A percentile compares a stretch with the other conserved stretches of the same genome.
These are phyloP conservation scores for Brachypterus glaber DNA, from an alignment of 2,888 invertebrate genomes.

Conservation along the genomic window DNA sequence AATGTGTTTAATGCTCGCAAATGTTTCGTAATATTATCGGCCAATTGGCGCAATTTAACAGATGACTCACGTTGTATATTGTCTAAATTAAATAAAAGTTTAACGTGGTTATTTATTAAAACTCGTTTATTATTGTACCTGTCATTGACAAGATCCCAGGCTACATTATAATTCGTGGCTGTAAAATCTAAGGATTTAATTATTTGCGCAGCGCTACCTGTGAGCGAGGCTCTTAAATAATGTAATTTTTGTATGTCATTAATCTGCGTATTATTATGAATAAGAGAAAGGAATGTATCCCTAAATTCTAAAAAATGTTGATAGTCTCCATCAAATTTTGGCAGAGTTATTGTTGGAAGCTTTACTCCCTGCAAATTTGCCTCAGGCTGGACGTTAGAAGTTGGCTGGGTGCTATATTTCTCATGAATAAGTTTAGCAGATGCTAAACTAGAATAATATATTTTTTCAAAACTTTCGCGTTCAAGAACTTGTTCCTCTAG, in stretches of 20 bases:
- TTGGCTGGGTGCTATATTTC: too few species aligned
- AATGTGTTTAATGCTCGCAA: conserved; percentile 10
- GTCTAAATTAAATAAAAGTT: conserved; percentile 13
- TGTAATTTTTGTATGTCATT: conserved; percentile 15
- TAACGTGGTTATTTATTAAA: conserved; percentile 16
- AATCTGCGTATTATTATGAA: conserved; percentile 14
- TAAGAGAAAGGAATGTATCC: conserved; percentile 15
- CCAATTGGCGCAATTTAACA: conserved; percentile 6
- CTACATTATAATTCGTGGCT: conserved; percentile 14
- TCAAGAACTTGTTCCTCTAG: too few species aligned
- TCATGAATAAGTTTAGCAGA: too few species aligned
- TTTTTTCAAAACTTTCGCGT: too few species aligned
- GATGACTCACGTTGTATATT: conserved; percentile 9
- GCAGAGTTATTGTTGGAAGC: conserved; percentile 9
- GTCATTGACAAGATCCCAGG: conserved; percentile 16
- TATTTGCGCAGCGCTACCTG: conserved; percentile 12
- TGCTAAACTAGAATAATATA: too few species aligned
- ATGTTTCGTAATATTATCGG: conserved; percentile 13
- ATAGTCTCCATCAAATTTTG: too few species aligned
- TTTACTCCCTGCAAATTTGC: too few species aligned
- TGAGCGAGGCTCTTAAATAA: conserved; percentile 11
- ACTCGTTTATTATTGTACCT: conserved; percentile 14
- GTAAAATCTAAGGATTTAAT: conserved; percentile 16
- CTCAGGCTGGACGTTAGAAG: too few species aligned
- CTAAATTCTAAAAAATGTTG: too few species aligned